Evolutionary conservation across 64 coral and sea anemone species (phyloP), one percentile per base, ranked within the genome.

Genomic region (Stichodactyla helianthus): DNA sequence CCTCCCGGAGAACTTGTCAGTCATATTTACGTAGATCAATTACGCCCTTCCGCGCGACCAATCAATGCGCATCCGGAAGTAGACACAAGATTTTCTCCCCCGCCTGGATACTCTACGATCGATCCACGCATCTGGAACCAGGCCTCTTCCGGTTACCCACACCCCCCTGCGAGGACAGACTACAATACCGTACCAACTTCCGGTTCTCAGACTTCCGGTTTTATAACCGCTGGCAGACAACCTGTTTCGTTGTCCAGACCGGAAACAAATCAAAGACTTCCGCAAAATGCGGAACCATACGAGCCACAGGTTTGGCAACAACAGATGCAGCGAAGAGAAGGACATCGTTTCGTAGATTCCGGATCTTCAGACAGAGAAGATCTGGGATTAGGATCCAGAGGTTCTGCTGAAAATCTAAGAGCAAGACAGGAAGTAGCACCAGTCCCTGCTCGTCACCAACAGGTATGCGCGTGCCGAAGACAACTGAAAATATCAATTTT

Each of bases 271-370:
- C 86, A 88, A 14, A 56, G 74, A 79, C 27, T 81, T 80, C 68
- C 68, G 25, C 68, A 74, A 74, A 74, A 31, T 50, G 84, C 77
- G 0, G 25, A 64, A 18, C 76, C 71, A 14, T 91, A 77, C 26
- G 89, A 91, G 19, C 71, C 80, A 18, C 71, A 71, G 76, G 84
- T 86, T 44, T 71, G 89, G 6, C 54, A 91, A 54, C 54, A 78
- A 60, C 89, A 91, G 55, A 82, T 22, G 7, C 65, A 91, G 52
- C 76, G 89, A 81, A 52, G 82, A 1, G 68, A 74, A 28, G 68
- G 68, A 74, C 25, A 74, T 74, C 68, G 68, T 9, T 74, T 74
- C 10, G 68, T 74, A 27, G 25, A 74, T 74, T 27, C 68, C 4
- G 68, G 25, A 4, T 31, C 68, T 10, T 74, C 27, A 74, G 68